phyloP scores from a whole-genome alignment of 2,113 vertebrate species.

The Percina caprodes region DNA sequence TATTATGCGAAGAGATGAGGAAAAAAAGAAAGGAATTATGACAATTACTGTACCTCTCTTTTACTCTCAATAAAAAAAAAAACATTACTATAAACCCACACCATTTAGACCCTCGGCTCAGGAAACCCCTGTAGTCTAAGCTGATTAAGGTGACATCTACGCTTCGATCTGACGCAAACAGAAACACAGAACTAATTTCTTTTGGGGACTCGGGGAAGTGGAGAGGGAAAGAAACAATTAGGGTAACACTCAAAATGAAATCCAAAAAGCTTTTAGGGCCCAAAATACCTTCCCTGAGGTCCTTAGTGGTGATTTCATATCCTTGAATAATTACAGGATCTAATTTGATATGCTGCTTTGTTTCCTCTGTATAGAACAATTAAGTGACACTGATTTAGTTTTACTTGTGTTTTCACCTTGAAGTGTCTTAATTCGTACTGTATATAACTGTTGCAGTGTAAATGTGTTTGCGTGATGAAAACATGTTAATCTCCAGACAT shows the following conservation, averaged over 20 bases:
- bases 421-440: neutral
- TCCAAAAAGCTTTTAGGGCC: constrained; percentile 16
- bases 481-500: neutral
- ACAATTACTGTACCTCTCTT: neutral
- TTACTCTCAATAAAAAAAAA: neutral
- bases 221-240: constrained; percentile 33
- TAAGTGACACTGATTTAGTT: constrained; percentile 8
- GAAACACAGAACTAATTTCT: constrained; percentile 42
- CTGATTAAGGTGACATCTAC: neutral
- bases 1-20: neutral
- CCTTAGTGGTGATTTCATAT: constrained; percentile 33
- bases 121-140: neutral
- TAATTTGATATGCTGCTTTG: constrained; percentile 10
- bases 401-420: neutral
- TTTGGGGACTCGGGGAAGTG: constrained; percentile 19
- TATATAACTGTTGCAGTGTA: neutral
- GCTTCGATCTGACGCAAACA: constrained; percentile 42
- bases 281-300: constrained; percentile 47
- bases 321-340: constrained; percentile 23
- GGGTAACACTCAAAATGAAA: constrained; percentile 26
- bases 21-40: neutral
- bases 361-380: constrained; percentile 18
- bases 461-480: neutral
- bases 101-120: neutral
- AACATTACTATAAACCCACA: neutral